Evolutionary conservation across 2,797 vertebrate species (phyloP).

Genomic region (Lophius americanus): DNA sequence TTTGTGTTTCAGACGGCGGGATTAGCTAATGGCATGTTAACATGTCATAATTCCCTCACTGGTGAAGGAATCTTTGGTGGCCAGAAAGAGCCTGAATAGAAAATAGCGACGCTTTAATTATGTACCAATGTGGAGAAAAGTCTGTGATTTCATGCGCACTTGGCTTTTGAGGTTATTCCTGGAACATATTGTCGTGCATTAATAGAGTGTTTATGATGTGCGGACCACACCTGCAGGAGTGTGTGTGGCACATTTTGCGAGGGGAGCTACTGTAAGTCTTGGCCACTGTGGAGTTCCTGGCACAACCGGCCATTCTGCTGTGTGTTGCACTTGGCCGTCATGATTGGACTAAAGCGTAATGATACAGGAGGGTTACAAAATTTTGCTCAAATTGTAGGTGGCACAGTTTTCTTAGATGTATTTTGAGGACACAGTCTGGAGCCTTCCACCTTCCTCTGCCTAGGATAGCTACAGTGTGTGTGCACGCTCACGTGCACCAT

Average conservation of each 20-base stretch:
- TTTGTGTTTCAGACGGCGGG: neutral
- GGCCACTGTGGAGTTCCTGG: constrained; percentile 43
- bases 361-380: neutral
- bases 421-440: constrained; percentile 1
- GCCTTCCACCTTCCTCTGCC: constrained; percentile 1
- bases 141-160: constrained; percentile 58
- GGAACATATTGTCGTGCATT: constrained; percentile 52
- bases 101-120: constrained; percentile 38
- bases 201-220: constrained; percentile 72
- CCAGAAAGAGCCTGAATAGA: constrained; percentile 26
- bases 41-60: constrained; percentile 23
- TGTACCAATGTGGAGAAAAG: constrained; percentile 46
- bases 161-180: constrained; percentile 64
- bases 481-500: constrained; percentile 26
- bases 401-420: constrained; percentile 1
- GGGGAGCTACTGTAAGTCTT: constrained; percentile 49
- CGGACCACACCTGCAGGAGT: constrained; percentile 69
- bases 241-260: constrained; percentile 31
- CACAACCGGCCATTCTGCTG: constrained; percentile 38
- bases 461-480: constrained; percentile 5
- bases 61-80: constrained; percentile 31
- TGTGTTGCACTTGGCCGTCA: constrained; percentile 34
- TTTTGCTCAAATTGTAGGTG: constrained; percentile 11
- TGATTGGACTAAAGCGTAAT: neutral
- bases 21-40: constrained; percentile 17